Evolutionary conservation across 35 echinoderm and acorn worm species (phyloP).

Genomic region (Lytechinus pictus): DNA sequence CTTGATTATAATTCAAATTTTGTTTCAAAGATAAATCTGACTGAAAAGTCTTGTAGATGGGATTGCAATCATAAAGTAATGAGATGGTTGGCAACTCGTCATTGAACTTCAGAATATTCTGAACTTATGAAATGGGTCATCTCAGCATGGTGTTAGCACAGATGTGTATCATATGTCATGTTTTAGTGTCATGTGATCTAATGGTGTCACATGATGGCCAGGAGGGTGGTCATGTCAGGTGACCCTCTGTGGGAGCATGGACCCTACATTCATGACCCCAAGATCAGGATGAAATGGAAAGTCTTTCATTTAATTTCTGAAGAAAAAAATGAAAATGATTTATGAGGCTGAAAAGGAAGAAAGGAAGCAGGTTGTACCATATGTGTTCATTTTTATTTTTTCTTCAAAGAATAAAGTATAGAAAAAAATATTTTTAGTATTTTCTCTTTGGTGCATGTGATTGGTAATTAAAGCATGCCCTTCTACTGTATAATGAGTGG

Average conservation of each 20-base stretch:
- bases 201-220: not conserved
- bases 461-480: too few species aligned
- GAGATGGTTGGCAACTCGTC: not conserved
- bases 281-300: not conserved
- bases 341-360: not conserved
- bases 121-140: not conserved
- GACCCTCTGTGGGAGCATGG: not conserved
- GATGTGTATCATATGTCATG: slow-evolving; percentile 1
- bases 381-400: too few species aligned
- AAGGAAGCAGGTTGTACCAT: too few species aligned
- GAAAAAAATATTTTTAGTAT: too few species aligned
- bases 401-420: too few species aligned
- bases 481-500: too few species aligned
- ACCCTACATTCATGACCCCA: not conserved
- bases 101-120: not conserved
- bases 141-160: not conserved
- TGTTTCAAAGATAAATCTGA: too few species aligned
- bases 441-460: too few species aligned
- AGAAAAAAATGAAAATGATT: not conserved
- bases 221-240: not conserved
- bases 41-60: too few species aligned
- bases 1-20: too few species aligned
- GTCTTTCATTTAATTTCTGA: not conserved
- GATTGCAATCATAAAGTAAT: not conserved
- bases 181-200: not conserved